Evolutionary conservation across 2,797 vertebrate species (phyloP).

Genomic region (Poeciliopsis paucimaculata): DNA sequence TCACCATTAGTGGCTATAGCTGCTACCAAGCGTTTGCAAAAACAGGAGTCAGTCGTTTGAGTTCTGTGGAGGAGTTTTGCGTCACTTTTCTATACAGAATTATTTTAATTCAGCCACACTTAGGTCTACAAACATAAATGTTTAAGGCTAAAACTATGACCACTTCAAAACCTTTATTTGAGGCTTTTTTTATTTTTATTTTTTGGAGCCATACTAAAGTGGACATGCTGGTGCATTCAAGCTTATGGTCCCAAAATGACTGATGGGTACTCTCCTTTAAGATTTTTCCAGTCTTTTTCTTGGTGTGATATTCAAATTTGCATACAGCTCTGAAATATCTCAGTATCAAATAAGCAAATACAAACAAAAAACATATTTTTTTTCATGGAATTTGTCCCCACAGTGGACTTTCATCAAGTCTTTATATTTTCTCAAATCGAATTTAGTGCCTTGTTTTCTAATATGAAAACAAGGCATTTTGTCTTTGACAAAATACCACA

Average conservation of each 20-base stretch:
- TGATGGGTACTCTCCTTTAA: background rate
- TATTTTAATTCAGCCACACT: background rate
- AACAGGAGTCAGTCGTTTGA: background rate
- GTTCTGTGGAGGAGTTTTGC: background rate
- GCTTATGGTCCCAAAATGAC: background rate
- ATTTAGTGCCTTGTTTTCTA: background rate
- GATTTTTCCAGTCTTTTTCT: background rate
- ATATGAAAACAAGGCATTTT: background rate
- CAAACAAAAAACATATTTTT: background rate
- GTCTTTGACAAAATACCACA: background rate
- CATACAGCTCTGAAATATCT: background rate
- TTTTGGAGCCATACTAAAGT: no score
- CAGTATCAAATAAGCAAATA: background rate
- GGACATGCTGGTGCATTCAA: background rate
- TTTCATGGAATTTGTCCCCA: background rate
- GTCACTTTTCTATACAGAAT: background rate
- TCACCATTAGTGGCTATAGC: background rate
- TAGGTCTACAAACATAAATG: background rate
- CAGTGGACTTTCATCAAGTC: background rate
- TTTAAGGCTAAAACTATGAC: background rate
- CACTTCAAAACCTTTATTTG: background rate
- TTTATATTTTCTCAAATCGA: background rate
- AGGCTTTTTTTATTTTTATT: background rate
- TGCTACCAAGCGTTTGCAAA: background rate
- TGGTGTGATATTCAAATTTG: background rate